These are phyloP conservation scores for Octopus sinensis DNA, from an alignment of 1,140 invertebrate species.

Conservation along the genomic window DNA sequence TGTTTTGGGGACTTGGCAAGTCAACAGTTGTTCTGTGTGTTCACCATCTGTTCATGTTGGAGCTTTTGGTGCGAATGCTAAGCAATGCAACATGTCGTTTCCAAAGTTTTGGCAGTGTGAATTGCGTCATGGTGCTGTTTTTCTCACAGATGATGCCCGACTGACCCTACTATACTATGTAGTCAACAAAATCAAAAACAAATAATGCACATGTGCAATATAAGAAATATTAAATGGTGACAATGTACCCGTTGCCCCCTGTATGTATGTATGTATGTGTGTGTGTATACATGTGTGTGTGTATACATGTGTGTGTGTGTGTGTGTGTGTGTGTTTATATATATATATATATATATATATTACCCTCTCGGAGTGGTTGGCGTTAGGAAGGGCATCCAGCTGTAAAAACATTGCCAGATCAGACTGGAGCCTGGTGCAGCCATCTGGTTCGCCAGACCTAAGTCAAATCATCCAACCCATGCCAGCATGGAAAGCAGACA, in stretches of 20 bases:
- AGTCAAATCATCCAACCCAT: too few relatives aligned
- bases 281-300: background rate
- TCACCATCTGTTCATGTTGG: too few relatives aligned
- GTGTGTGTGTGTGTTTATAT: background rate
- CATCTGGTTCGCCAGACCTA: too few relatives aligned
- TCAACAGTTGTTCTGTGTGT: too few relatives aligned
- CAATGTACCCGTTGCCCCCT: background rate
- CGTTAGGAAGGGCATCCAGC: too few relatives aligned
- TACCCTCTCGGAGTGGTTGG: too few relatives aligned
- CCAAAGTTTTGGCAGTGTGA: background rate
- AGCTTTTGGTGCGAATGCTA: too few relatives aligned
- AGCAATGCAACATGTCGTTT: too few relatives aligned
- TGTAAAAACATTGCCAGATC: too few relatives aligned
- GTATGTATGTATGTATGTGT: background rate
- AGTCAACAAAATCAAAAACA: background rate
- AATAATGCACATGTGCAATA: background rate
- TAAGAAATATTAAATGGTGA: background rate
- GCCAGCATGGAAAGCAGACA: too few relatives aligned
- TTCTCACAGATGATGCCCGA: background rate
- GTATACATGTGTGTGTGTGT: background rate
- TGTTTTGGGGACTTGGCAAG: too few relatives aligned
- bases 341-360: background rate
- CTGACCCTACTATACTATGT: background rate
- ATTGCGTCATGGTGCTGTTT: background rate
- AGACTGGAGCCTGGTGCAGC: too few relatives aligned